Conservation (phyloP, 2,113 vertebrate genomes). For the Seriola rivoliana region DNA sequence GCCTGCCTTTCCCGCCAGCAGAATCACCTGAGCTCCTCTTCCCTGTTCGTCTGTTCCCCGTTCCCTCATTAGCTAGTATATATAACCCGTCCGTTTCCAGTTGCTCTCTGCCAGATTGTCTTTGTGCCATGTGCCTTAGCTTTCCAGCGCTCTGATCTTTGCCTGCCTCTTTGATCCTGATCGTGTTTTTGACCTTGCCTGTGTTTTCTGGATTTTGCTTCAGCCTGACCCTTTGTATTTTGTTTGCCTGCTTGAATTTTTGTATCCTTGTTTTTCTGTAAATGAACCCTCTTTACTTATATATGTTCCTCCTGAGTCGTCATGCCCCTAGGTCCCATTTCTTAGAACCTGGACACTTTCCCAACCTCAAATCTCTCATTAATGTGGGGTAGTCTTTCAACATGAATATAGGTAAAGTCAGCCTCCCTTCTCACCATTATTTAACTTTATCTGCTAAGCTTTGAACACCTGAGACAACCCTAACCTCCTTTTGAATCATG, state of each 20-base stretch:
- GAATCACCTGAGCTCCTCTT: neutral
- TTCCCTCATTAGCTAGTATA: neutral
- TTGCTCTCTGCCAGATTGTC: neutral
- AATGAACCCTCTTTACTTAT: neutral
- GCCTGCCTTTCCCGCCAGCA: neutral
- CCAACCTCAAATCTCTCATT: slow-evolving; percentile 57
- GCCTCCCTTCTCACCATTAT: neutral
- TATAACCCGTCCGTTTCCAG: neutral
- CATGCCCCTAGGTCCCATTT: neutral
- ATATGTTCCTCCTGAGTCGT: neutral
- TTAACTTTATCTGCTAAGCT: slow-evolving; percentile 18
- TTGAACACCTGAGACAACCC: slow-evolving; percentile 45
- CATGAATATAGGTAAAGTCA: neutral
- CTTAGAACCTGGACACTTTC: neutral
- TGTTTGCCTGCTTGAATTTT: neutral
- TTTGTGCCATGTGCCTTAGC: neutral
- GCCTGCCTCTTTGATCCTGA: neutral
- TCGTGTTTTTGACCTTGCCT: neutral
- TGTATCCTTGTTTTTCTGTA: neutral
- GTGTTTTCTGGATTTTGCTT: neutral
- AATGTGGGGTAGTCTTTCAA: slow-evolving; percentile 38
- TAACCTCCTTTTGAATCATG: slow-evolving; percentile 30
- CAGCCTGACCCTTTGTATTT: neutral
- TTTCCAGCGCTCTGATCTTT: neutral
- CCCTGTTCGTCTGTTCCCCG: neutral